Conservation (phyloP, 2,888 invertebrate genomes). For the Phaedon cochleariae region DNA sequence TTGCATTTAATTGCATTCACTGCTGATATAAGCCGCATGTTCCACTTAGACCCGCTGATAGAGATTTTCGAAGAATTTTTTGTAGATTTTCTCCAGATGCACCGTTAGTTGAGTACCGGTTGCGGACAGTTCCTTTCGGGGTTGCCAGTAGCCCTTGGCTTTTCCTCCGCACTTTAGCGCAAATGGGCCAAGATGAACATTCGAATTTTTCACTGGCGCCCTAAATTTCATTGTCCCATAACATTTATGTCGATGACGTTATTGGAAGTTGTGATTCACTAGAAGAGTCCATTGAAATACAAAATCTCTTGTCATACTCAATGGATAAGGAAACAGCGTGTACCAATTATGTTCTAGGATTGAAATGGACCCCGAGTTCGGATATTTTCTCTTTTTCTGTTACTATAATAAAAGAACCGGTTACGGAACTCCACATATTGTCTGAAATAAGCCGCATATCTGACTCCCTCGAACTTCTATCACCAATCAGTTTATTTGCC, state of each 20-base stretch:
- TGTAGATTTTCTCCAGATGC: too few species aligned
- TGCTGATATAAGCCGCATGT: slow-evolving; percentile 7
- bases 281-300: neutral
- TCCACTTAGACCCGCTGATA: neutral
- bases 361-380: slow-evolving; percentile 6
- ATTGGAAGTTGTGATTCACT: too few species aligned
- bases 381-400: slow-evolving; percentile 2
- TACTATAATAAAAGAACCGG: neutral
- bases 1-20: too few species aligned
- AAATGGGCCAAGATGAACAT: neutral
- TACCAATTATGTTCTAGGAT: neutral
- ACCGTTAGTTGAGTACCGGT: too few species aligned
- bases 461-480: too few species aligned
- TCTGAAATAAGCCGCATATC: too few species aligned
- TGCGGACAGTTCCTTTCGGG: too few species aligned
- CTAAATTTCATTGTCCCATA: too few species aligned
- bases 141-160: too few species aligned
- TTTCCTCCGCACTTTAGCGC: neutral
- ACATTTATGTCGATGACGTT: too few species aligned
- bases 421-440: neutral
- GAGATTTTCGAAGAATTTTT: slow-evolving; percentile 5
- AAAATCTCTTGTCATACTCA: neutral
- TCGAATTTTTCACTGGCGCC: neutral
- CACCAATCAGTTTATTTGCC: too few species aligned
- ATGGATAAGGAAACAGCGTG: slow-evolving; percentile 2